phyloP scores from a whole-genome alignment of 2,888 invertebrate genomes.

The Stenichneumon culpator region DNA sequence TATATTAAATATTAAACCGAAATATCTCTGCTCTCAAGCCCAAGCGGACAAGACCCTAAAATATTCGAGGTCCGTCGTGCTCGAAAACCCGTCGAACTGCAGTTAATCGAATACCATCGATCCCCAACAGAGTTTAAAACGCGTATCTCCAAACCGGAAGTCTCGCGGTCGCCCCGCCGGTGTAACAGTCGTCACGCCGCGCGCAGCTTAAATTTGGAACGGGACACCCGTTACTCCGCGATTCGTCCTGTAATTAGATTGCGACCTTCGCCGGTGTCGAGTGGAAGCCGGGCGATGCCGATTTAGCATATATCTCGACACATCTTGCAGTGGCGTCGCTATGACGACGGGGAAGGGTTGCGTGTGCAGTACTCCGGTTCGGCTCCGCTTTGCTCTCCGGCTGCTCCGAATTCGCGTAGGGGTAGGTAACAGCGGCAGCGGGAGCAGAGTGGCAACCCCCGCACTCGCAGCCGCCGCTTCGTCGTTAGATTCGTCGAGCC shows the following conservation, averaged over 20 bases:
- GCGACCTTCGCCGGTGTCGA: slow-evolving; percentile 41
- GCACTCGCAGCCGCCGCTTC: neutral
- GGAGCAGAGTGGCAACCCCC: slow-evolving; percentile 15
- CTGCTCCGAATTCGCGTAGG: slow-evolving; percentile 53
- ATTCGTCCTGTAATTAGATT: slow-evolving; percentile 56
- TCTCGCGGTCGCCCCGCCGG: neutral
- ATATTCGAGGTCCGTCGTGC: neutral
- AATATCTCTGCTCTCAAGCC: neutral
- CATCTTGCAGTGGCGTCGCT: slow-evolving; percentile 66
- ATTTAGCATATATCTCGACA: slow-evolving; percentile 68
- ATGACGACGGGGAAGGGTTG: slow-evolving; percentile 68
- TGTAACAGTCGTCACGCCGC: neutral
- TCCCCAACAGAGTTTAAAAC: neutral
- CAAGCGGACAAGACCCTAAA: neutral
- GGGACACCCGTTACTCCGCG: slow-evolving; percentile 42
- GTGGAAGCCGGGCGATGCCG: slow-evolving; percentile 29
- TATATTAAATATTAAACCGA: too few species aligned
- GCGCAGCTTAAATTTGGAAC: slow-evolving; percentile 1
- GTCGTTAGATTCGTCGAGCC: slow-evolving; percentile 35
- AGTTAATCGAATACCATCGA: neutral
- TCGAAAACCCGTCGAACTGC: neutral
- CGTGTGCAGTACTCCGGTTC: neutral
- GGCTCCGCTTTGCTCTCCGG: slow-evolving; percentile 10
- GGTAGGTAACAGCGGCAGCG: slow-evolving; percentile 22
- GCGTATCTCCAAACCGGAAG: slow-evolving; percentile 18